Evolutionary conservation across 2,797 vertebrate genomes (phyloP), one percentile per base, ranked within the genome.

Genomic region (Pseudochirops corinnae): DNA sequence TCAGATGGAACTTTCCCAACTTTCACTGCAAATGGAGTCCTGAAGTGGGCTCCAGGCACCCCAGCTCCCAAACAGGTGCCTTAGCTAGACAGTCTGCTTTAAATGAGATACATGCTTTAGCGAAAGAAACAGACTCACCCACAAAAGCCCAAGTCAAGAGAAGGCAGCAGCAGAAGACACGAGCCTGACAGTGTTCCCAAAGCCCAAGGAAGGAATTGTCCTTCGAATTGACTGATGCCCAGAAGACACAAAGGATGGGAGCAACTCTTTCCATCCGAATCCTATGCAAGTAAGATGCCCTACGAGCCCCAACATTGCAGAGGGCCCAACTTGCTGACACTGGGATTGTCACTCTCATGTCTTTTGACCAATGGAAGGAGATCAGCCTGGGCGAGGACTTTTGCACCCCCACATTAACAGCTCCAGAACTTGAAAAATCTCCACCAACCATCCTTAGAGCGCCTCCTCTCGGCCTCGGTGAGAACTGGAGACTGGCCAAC

Each of bases 401-500:
- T 52, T 92, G 58, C 2, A n/a, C 92, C 87, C 55, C 31, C 94
- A 67, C 14, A 13, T 87, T 56, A 33, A 57, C 1, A 39, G 18
- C 50, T 92, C 50, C 91, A 14, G 53, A 90, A 91, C 93, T 57
- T 97, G 97, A 98, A 24, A 87, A 92, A 3, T 3, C 58, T 58
- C 58, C 56, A 93, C 96, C 33, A 7, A 26, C 91, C 94, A 97
- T 97, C 97, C 96, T 97, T 90, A 82, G 60, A 96, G 96, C 96
- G 95, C 97, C 97, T 95, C 97, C 98, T 98, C 31, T 97, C 29
- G 12, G 57, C 94, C 82, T 24, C 4, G 6, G 21, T 33, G 82
- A 33, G 53, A 92, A 94, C 93, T 90, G 62, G 90, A 93, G 24
- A 91, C 31, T 92, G 91, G 96, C 95, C 57, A 87, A 95, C 93